These are phyloP conservation scores for Dinocampus coccinellae DNA, from an alignment of 2,888 invertebrate genomes.

Conservation along the genomic window DNA sequence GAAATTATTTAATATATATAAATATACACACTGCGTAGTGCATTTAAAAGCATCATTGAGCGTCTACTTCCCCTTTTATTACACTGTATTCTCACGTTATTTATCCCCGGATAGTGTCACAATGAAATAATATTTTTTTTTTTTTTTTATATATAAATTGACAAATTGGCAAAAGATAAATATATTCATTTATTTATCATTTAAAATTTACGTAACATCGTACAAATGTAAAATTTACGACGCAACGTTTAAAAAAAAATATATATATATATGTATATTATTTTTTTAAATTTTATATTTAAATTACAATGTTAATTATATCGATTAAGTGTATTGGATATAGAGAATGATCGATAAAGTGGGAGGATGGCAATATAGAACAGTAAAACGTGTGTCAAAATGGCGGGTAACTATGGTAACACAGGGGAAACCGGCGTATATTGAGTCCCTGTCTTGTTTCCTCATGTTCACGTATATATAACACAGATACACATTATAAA, in stretches of 20 bases:
- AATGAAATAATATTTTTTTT: background rate
- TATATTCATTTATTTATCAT: too few relatives aligned
- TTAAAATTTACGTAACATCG: background rate
- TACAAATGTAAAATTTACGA: background rate
- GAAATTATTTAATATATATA: background rate
- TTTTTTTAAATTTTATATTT: background rate
- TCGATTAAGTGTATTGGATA: slow-evolving; percentile 17
- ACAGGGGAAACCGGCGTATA: slow-evolving; percentile 39
- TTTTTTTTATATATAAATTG: background rate
- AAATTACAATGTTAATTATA: background rate
- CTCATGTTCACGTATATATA: background rate
- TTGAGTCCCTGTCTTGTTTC: background rate
- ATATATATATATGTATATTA: too few relatives aligned
- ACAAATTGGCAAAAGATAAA: background rate
- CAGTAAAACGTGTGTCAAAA: slow-evolving; percentile 59
- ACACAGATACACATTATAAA: too few relatives aligned
- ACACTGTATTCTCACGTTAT: background rate
- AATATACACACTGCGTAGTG: background rate
- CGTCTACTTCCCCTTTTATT: slow-evolving; percentile 13
- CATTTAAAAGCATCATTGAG: slow-evolving; percentile 5
- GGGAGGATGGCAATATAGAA: slow-evolving; percentile 27
- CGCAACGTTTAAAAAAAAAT: background rate
- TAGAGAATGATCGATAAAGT: slow-evolving; percentile 34
- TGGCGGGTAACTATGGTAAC: slow-evolving; percentile 67
- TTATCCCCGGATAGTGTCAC: background rate